phyloP scores from a whole-genome alignment of 2,113 vertebrate species.

The Pristiophorus japonicus region DNA sequence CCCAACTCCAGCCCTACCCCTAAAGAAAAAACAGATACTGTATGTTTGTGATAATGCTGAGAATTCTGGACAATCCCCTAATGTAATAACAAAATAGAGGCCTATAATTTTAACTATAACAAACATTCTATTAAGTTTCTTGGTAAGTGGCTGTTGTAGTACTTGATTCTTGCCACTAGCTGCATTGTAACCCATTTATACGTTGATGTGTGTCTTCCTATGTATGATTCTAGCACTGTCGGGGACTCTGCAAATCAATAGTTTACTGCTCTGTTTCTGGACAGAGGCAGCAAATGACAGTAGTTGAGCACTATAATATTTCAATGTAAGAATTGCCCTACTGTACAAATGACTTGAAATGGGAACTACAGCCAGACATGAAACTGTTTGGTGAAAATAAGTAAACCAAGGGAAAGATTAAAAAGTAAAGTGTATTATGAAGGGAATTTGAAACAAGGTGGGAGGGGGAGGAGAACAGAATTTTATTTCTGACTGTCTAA shows the following conservation, averaged over 20 bases:
- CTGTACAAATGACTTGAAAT: neutral
- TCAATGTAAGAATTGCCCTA: neutral
- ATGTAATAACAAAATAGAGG: neutral
- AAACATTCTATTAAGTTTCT: neutral
- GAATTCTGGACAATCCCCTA: neutral
- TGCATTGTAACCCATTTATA: neutral
- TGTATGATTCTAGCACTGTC: neutral
- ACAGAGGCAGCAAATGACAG: neutral
- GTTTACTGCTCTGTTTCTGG: neutral
- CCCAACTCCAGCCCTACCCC: neutral
- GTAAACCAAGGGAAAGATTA: neutral
- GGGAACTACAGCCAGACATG: neutral
- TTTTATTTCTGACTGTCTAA: neutral
- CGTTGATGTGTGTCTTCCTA: neutral
- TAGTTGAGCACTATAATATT: neutral
- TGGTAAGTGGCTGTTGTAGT: neutral
- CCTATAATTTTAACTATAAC: neutral
- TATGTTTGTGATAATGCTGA: constrained; percentile 29
- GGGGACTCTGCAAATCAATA: neutral
- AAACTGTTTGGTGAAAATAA: neutral
- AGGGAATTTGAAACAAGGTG: neutral
- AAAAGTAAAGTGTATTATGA: neutral
- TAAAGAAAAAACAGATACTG: neutral
- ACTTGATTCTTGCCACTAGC: neutral
- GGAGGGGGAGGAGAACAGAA: neutral